Conservation (phyloP, 2,797 vertebrate species). For the Pipistrellus nathusii region DNA sequence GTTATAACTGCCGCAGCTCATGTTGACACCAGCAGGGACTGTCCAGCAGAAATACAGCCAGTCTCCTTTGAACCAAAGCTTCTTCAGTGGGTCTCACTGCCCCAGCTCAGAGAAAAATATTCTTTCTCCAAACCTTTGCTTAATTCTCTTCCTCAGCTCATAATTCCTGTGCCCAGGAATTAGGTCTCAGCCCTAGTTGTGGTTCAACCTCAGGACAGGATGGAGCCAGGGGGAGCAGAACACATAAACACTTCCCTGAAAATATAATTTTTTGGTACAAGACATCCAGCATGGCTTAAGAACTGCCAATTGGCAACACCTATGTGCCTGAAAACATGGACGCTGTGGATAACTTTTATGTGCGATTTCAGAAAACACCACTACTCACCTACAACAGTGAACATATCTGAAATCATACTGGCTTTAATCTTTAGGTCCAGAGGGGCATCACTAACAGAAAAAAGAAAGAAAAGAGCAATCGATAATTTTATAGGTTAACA, state of each 20-base stretch:
- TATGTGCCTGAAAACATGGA: conserved; percentile 63
- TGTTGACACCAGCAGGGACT: conserved; percentile 22
- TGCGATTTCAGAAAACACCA: conserved; percentile 60
- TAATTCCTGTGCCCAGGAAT: conserved; percentile 71
- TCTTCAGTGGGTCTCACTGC: conserved; percentile 64
- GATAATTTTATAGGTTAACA: conserved; percentile 25
- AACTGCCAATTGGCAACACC: conserved; percentile 75
- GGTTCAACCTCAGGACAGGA: conserved; percentile 78
- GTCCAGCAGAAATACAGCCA: conserved; percentile 39
- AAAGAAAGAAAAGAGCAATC: conserved; percentile 73
- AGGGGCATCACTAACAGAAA: conserved; percentile 93
- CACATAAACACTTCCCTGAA: conserved; percentile 77
- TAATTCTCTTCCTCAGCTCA: conserved; percentile 72
- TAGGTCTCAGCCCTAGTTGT: conserved; percentile 74
- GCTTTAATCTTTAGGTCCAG: conserved; percentile 99
- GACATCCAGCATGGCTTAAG: conserved; percentile 73
- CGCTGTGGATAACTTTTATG: conserved; percentile 9
- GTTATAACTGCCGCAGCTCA: neutral
- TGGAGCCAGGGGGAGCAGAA: conserved; percentile 74
- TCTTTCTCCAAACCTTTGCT: conserved; percentile 73
- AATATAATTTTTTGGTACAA: conserved; percentile 77
- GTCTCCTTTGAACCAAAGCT: conserved; percentile 57
- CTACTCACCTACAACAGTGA: conserved; percentile 99
- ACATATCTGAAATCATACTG: conserved; percentile 99
- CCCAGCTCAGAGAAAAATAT: conserved; percentile 58